phyloP scores from a whole-genome alignment of 2,113 vertebrate genomes.

The Chiloscyllium plagiosum region DNA sequence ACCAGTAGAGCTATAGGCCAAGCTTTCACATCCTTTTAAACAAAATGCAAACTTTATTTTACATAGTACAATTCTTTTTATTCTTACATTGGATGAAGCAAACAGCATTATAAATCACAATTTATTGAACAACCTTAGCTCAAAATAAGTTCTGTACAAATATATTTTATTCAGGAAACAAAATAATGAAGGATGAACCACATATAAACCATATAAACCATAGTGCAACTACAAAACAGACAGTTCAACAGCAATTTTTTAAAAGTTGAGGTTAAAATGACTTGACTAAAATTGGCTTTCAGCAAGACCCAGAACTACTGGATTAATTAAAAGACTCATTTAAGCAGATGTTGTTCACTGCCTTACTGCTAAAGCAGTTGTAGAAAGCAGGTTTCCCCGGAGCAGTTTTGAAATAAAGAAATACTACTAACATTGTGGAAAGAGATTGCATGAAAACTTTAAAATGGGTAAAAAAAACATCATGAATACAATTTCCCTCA shows the following conservation, averaged over 20 bases:
- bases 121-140: background rate
- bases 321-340: constrained; percentile 1
- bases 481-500: background rate
- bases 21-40: too few species aligned
- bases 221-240: background rate
- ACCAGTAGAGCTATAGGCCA: too few species aligned
- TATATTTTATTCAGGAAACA: background rate
- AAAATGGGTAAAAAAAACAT: background rate
- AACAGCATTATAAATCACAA: background rate
- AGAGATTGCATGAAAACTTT: background rate
- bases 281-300: background rate
- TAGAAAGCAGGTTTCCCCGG: background rate
- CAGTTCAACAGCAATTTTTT: background rate
- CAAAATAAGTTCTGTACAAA: background rate
- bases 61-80: too few species aligned
- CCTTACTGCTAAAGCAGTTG: background rate
- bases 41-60: too few species aligned
- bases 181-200: background rate
- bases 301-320: background rate
- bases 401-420: background rate
- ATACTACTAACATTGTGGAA: background rate
- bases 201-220: background rate
- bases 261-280: background rate
- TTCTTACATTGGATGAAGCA: too few species aligned
- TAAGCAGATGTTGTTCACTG: background rate